These are phyloP conservation scores for Hypomecis punctinalis DNA, from an alignment of 2,888 invertebrate genomes.

Conservation along the genomic window DNA sequence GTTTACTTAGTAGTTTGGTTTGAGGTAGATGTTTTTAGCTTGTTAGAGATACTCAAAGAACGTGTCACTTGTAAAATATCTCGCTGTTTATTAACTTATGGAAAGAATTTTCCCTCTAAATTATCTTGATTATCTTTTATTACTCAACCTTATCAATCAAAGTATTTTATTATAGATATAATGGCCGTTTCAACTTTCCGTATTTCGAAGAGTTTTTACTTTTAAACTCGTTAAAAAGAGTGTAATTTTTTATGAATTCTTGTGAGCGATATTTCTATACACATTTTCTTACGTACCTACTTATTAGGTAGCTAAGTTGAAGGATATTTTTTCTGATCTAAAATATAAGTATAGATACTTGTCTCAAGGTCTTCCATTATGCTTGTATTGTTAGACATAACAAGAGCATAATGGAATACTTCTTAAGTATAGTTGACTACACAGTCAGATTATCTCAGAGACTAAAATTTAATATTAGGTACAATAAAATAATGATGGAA, in stretches of 20 bases:
- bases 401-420: too few species aligned
- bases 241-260: slow-evolving; percentile 22
- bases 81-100: slow-evolving; percentile 2
- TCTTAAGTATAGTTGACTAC: too few species aligned
- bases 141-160: slow-evolving; percentile 26
- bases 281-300: slow-evolving; percentile 1
- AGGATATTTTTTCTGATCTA: too few species aligned
- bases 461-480: too few species aligned
- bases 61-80: background rate
- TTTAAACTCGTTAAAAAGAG: slow-evolving; percentile 26
- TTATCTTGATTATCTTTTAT: slow-evolving; percentile 24
- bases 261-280: slow-evolving; percentile 1
- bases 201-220: slow-evolving; percentile 18
- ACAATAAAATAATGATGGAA: too few species aligned
- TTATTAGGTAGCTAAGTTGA: background rate
- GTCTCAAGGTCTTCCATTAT: too few species aligned
- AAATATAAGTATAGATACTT: too few species aligned
- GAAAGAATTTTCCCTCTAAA: slow-evolving; percentile 7
- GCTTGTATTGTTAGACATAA: too few species aligned
- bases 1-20: too few species aligned
- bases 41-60: too few species aligned
- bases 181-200: slow-evolving; percentile 27
- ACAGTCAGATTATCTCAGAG: too few species aligned
- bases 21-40: too few species aligned
- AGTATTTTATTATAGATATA: slow-evolving; percentile 13